phyloP scores from a whole-genome alignment of 2,888 invertebrate genomes.

The Alsophila aescularia region DNA sequence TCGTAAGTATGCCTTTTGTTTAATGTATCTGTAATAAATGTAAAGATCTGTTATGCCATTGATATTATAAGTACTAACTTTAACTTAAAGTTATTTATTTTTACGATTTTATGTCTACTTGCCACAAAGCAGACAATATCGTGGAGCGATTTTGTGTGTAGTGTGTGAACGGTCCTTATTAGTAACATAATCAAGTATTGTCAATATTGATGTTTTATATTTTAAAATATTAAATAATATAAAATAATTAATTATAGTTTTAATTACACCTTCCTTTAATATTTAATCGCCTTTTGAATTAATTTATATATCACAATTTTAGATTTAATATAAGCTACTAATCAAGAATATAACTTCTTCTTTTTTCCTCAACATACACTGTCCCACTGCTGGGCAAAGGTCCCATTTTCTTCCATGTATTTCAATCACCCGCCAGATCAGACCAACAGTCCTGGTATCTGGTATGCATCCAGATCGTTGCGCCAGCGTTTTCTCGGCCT shows the following conservation, averaged over 20 bases:
- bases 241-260: background rate
- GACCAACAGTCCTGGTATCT: too few species aligned
- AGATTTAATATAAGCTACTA: too few species aligned
- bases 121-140: conserved; percentile 5
- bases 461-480: too few species aligned
- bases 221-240: background rate
- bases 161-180: conserved; percentile 11
- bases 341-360: too few species aligned
- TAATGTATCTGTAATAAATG: conserved; percentile 35
- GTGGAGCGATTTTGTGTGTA: conserved; percentile 22
- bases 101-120: conserved; percentile 39
- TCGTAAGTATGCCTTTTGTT: too few species aligned
- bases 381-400: too few species aligned
- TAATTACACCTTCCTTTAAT: background rate
- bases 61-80: conserved; percentile 67
- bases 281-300: too few species aligned
- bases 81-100: conserved; percentile 64
- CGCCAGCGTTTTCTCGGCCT: too few species aligned
- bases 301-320: too few species aligned
- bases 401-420: too few species aligned
- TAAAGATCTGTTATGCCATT: conserved; percentile 70
- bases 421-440: too few species aligned
- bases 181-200: conserved; percentile 35
- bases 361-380: too few species aligned
- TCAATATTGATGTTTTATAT: conserved; percentile 56